phyloP scores from a whole-genome alignment of 2,888 invertebrate genomes.

The Ornithoptera alexandrae region DNA sequence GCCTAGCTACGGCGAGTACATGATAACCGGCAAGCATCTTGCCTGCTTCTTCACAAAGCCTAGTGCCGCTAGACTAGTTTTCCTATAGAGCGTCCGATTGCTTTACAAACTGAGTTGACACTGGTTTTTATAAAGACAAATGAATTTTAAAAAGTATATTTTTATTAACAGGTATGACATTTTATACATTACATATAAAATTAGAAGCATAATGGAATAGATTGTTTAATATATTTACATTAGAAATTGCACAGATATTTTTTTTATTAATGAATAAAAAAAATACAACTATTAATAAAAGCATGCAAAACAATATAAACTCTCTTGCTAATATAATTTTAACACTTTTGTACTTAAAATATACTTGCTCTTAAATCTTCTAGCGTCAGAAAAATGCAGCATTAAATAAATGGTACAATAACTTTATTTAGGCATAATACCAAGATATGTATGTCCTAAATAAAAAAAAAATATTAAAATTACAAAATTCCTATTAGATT shows the following conservation, averaged over 20 bases:
- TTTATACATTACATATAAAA: slow-evolving; percentile 37
- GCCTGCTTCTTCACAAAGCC: no score
- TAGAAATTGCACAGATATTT: slow-evolving; percentile 32
- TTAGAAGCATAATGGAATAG: slow-evolving; percentile 28
- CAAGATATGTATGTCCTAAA: no score
- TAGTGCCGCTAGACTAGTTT: no score
- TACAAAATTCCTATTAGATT: no score
- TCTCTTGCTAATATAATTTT: slow-evolving; percentile 26
- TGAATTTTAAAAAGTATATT: slow-evolving; percentile 7
- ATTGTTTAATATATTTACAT: slow-evolving; percentile 26
- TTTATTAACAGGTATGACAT: slow-evolving; percentile 35
- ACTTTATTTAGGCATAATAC: no score
- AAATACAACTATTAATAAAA: not conserved
- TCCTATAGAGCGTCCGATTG: no score
- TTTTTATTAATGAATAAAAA: not conserved
- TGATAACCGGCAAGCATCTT: no score
- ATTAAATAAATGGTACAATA: not conserved
- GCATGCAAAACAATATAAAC: slow-evolving; percentile 8
- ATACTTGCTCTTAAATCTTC: not conserved
- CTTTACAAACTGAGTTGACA: no score
- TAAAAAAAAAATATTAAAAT: no score
- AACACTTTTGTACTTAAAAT: slow-evolving; percentile 33
- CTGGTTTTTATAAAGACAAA: not conserved
- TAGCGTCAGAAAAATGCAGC: not conserved
- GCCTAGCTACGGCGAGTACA: no score